Evolutionary conservation across 2,888 invertebrate genomes (phyloP).

Genomic region (Panorpa germanica): DNA sequence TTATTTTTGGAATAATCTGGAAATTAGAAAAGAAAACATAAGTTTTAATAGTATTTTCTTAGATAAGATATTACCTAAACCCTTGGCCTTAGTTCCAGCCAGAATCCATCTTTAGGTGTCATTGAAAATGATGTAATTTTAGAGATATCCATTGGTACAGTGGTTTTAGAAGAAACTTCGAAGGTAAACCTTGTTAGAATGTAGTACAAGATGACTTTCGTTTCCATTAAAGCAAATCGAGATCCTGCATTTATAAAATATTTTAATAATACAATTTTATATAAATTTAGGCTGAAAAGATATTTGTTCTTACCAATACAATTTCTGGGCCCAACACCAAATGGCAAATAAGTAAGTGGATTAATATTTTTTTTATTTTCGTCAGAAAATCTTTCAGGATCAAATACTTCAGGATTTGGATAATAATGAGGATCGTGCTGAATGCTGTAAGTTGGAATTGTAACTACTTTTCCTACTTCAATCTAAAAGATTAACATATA

Average conservation of each 20-base stretch:
- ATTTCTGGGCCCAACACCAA: constrained; percentile 11
- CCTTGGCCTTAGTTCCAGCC: no score
- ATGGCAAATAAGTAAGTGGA: constrained; percentile 11
- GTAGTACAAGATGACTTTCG: constrained; percentile 17
- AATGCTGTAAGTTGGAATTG: constrained; percentile 1
- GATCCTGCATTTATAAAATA: constrained; percentile 17
- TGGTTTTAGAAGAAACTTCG: constrained; percentile 17
- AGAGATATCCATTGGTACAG: constrained; percentile 16
- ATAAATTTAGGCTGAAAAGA: background rate
- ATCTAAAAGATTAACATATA: constrained; percentile 1
- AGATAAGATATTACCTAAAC: no score
- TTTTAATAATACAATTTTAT: no score
- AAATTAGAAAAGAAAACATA: no score
- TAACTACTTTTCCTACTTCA: background rate
- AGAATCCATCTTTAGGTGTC: no score
- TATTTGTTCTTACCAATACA: constrained; percentile 13
- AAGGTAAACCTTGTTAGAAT: constrained; percentile 18
- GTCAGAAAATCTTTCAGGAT: constrained; percentile 19
- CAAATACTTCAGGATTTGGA: constrained; percentile 13
- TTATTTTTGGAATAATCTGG: no score
- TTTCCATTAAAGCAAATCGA: constrained; percentile 20
- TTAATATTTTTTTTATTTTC: constrained; percentile 8
- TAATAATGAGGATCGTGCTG: constrained; percentile 4
- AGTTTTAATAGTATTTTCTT: no score
- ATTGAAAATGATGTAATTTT: no score